Base-by-base conservation (phyloP, 2,113 vertebrate genomes). In the pig (Sus scrofa) region DNA sequence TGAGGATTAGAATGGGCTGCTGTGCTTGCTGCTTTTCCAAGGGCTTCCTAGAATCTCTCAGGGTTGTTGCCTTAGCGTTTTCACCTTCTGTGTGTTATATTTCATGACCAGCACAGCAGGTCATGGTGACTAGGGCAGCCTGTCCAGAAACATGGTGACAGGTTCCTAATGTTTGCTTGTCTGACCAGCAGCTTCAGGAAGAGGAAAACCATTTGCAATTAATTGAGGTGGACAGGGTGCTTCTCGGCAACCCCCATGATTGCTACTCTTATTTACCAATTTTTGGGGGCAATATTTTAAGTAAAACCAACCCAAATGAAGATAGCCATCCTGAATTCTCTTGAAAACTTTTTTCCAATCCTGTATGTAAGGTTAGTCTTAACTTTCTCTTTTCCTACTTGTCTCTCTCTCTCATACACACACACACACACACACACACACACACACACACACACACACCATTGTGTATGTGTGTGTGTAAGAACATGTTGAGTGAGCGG, bases 301-400 rank as follows among this genome's bases (percentile, higher is more conserved):
- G 63, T 71, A 68, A 92, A 94, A 94, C 65, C 32, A 52, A 82
- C n/a, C 58, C 30, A 87, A 50, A 87, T 87, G 65, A 84, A 87
- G 58, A 78, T 34, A 95, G 56, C 30, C n/a, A n/a, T 93, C 60
- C 84, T 84, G 58, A 91, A 75, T 92, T 84, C 65, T 87, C 71
- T 86, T 78, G 24, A 18, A 32, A n/a, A n/a, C n/a, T 87, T 75
- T 87, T 95, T 71, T 16, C 32, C 16, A 27, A 0, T 39, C 30
- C 16, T 74, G 13, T 79, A 20, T 90, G 22, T 90, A 73, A 89
- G 24, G n/a, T 86, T 65, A 89, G 7, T 77, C 30, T 89, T 96
- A 63, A 63, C 54, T 11, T 85, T 73, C 44, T 70, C 37, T 94
- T 73, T 78, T 62, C 39, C 26, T 67, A 6, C 15, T 88, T 81